Evolutionary conservation across 2,113 vertebrate species (phyloP), one percentile per base, ranked within the genome.

Genomic region (Pantherophis guttatus): DNA sequence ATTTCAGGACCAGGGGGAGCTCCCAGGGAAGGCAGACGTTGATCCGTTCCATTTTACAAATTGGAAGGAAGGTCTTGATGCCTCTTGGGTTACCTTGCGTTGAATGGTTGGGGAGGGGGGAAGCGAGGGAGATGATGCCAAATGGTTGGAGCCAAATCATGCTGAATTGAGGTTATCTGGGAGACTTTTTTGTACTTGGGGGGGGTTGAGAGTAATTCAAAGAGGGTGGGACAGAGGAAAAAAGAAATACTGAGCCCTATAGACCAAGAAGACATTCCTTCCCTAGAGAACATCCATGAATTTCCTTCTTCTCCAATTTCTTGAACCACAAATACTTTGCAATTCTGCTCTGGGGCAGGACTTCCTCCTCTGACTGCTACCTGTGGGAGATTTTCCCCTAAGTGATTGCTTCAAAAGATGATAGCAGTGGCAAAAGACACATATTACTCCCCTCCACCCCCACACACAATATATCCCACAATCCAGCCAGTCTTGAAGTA

Each of bases 321-420:
- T 39, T 39, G 70, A 19, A 17, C 70, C 70, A 39, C 70, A 19
- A 81, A 81, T 19, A 39, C 33, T 39, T 81, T 3, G 2, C 15
- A 21, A 0, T 23, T n/a, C 26, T 10, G 53, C 91, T 33, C 39
- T 50, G 91, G 24, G 15, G 44, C 23, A 21, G 70, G 1, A 39
- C 48, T 50, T 91, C 55, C 90, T 24, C 17, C 48, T 4, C 5
- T 17, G 0, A 4, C 23, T 21, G 5, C 75, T 19, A 1, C 53
- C 26, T 7, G 17, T 15, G 3, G 1, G n/a, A 23, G 24, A 12
- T 55, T 24, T 33, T 0, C 0, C n/a, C 53, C 5, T 52, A 26
- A 0, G 26, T 33, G 39, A 8, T 44, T 65, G 26, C 62, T 62
- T 90, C 58, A 57, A 57, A 57, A 6, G 55, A 57, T 6, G 5